A percentile compares a stretch with the other conserved stretches of the same genome.
phyloP scores from a whole-genome alignment of 1,140 invertebrate species.

The Trichonephila clavipes region DNA sequence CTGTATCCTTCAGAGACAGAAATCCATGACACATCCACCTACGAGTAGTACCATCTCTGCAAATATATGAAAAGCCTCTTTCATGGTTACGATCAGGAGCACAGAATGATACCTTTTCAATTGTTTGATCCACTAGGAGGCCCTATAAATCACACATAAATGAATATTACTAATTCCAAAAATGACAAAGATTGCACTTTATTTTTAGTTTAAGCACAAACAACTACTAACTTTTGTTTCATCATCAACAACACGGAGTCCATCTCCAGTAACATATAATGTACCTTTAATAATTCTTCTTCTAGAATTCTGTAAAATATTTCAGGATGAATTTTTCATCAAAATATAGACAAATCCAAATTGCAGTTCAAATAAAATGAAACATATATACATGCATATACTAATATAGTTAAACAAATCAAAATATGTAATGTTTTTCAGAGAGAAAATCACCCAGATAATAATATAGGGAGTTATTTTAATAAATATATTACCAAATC shows the following conservation, averaged over 20 bases:
- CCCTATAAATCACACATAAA: slow-evolving; percentile 83
- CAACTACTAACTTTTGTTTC: slow-evolving; percentile 90
- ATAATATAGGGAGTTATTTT: too few species aligned
- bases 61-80: slow-evolving; percentile 97
- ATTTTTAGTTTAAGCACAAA: slow-evolving; percentile 7
- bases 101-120: slow-evolving; percentile 99
- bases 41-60: slow-evolving; percentile 89
- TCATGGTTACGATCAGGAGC: slow-evolving; percentile 99
- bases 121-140: slow-evolving; percentile 99
- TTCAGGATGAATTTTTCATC: neutral
- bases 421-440: too few species aligned
- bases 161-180: neutral
- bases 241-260: slow-evolving; percentile 97
- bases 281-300: slow-evolving; percentile 92
- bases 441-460: too few species aligned
- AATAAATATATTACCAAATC: too few species aligned
- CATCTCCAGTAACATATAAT: slow-evolving; percentile 98
- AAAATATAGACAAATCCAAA: too few species aligned
- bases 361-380: too few species aligned
- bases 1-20: slow-evolving; percentile 95
- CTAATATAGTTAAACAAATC: too few species aligned
- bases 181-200: too few species aligned
- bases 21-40: slow-evolving; percentile 99
- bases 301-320: slow-evolving; percentile 89
- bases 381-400: too few species aligned